Evolutionary conservation across 2,888 invertebrate species (phyloP).

Genomic region (Quadroppia sp.): DNA sequence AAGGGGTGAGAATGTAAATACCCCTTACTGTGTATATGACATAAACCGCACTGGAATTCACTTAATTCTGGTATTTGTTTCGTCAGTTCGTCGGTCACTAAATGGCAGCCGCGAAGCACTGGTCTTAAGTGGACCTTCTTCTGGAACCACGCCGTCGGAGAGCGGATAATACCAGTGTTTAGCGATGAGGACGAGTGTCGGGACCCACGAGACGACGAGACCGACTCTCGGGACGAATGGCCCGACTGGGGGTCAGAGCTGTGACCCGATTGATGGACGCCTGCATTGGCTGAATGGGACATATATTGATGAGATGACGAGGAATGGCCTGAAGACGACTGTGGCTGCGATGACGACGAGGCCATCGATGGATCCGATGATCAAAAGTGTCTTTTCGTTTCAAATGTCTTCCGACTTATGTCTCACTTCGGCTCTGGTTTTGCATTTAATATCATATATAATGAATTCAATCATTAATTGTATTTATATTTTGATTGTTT

Average conservation of each 20-base stretch:
- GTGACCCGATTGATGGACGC: conserved; percentile 24
- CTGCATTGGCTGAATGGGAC: conserved; percentile 14
- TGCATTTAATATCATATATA: not conserved
- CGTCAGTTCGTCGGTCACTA: conserved; percentile 93
- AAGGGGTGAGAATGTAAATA: no score
- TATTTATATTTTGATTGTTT: no score
- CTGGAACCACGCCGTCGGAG: conserved; percentile 84
- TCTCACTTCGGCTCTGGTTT: not conserved
- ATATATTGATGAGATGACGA: conserved; percentile 21
- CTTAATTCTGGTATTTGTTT: conserved; percentile 86
- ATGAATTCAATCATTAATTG: no score
- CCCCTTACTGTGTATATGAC: conserved; percentile 85
- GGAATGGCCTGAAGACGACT: conserved; percentile 24
- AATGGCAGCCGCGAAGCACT: conserved; percentile 92
- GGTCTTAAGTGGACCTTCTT: conserved; percentile 92
- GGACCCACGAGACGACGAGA: conserved; percentile 17
- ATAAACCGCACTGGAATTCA: conserved; percentile 90
- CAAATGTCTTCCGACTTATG: not conserved
- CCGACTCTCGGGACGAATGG: conserved; percentile 31
- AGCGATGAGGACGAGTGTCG: conserved; percentile 23
- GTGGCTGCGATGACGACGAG: conserved; percentile 15
- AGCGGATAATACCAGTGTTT: conserved; percentile 39
- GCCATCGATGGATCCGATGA: not conserved
- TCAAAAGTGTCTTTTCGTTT: not conserved
- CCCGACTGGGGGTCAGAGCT: conserved; percentile 21